Percentiles rank a stretch among this genome's conserved stretches.
These are phyloP conservation scores for Sebastes melanostomus DNA, from an alignment of 2,797 vertebrate species.

Conservation along the genomic window DNA sequence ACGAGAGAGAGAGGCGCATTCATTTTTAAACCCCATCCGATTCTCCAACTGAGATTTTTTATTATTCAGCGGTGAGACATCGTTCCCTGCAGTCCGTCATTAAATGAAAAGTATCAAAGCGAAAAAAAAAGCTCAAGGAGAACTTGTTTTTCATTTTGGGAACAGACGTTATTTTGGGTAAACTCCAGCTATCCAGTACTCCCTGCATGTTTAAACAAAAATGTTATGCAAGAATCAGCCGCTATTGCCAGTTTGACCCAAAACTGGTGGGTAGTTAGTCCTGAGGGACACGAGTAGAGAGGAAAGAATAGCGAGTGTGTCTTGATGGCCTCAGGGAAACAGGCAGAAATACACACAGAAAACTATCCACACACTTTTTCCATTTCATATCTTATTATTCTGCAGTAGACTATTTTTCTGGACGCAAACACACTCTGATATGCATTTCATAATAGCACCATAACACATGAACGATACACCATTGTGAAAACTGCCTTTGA, in stretches of 20 bases:
- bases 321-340: background rate
- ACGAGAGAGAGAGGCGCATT: slow-evolving; percentile 1
- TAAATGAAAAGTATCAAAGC: background rate
- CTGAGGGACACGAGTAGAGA: background rate
- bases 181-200: background rate
- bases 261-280: slow-evolving; percentile 21
- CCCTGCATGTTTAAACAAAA: background rate
- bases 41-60: slow-evolving; percentile 31
- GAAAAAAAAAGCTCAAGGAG: background rate
- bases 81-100: background rate
- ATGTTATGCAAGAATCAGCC: slow-evolving; percentile 23
- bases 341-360: background rate
- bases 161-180: background rate
- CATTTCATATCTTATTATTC: background rate
- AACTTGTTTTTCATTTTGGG: background rate
- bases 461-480: background rate
- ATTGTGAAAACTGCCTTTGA: background rate
- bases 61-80: slow-evolving; percentile 30
- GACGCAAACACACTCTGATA: background rate
- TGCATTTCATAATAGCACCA: background rate
- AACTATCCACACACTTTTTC: background rate
- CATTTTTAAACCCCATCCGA: slow-evolving; percentile 50
- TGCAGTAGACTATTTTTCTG: background rate
- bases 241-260: slow-evolving; percentile 14
- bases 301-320: background rate